Conservation (phyloP, 2,113 vertebrate genomes). For the Recurvirostra avosetta region DNA sequence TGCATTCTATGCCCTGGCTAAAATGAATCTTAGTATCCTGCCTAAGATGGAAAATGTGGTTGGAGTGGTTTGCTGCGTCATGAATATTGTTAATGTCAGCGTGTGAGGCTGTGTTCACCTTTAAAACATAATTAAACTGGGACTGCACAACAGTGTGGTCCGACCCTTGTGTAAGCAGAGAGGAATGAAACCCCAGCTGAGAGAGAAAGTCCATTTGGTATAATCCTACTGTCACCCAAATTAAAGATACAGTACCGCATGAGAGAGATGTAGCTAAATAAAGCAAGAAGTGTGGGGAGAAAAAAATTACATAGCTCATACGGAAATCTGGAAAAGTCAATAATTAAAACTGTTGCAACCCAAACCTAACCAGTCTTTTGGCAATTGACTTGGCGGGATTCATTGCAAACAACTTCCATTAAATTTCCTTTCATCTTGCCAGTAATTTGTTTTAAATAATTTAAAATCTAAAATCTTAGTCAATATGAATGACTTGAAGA, state of each 20-base stretch:
- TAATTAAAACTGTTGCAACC: background rate
- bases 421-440: background rate
- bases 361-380: background rate
- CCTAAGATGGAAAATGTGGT: background rate
- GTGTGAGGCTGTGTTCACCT: background rate
- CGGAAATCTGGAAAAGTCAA: background rate
- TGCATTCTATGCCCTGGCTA: background rate
- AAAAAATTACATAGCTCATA: background rate
- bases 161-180: background rate
- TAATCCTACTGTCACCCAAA: background rate
- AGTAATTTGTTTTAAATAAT: background rate
- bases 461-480: background rate
- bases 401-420: background rate
- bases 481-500: background rate
- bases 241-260: conserved; percentile 20
- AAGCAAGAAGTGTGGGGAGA: background rate
- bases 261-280: background rate
- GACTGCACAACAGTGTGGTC: background rate
- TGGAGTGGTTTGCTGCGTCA: background rate
- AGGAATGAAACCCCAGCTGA: background rate
- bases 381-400: background rate
- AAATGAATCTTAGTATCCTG: conserved; percentile 18
- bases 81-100: background rate
- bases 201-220: background rate
- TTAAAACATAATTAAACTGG: background rate